Conservation (phyloP, 2,113 vertebrate genomes). For the Ciconia maguari region DNA sequence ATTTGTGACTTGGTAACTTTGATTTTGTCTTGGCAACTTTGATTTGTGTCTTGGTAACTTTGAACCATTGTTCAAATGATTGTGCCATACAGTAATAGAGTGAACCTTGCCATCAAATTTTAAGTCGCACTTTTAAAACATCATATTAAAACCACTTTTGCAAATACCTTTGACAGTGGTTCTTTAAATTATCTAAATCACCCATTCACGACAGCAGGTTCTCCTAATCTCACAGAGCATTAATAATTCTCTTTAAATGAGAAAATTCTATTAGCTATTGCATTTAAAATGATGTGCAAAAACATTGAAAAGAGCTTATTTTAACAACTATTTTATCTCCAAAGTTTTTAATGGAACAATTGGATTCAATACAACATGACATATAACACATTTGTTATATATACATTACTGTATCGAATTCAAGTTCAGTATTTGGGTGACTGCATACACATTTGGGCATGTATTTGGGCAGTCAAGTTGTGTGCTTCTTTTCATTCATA, state of each 20-base stretch:
- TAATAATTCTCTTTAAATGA: slow-evolving; percentile 23
- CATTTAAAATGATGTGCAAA: slow-evolving; percentile 6
- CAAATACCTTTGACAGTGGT: not conserved
- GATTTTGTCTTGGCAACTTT: not conserved
- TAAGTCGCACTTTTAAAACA: not conserved
- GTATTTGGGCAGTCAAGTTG: not conserved
- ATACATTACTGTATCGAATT: not conserved
- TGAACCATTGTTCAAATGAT: not conserved
- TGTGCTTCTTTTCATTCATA: not conserved
- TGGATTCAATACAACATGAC: slow-evolving; percentile 3
- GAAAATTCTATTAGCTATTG: slow-evolving; percentile 22
- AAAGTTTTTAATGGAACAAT: slow-evolving; percentile 36
- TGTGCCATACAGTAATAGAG: not conserved
- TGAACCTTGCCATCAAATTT: not conserved
- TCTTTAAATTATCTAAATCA: not conserved
- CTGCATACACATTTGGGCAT: not conserved
- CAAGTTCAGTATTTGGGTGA: not conserved
- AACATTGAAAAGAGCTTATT: slow-evolving; percentile 17
- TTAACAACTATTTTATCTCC: slow-evolving; percentile 15
- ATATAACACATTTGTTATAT: not conserved
- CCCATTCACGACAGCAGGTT: not conserved
- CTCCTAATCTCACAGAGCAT: not conserved
- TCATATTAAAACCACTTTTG: not conserved
- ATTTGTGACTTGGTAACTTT: no score
- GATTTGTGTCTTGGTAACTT: not conserved